Percentiles rank a stretch among this genome's conserved stretches.
Conservation (phyloP, 2,888 invertebrate species). For the Pseudeuparius sepicola region DNA sequence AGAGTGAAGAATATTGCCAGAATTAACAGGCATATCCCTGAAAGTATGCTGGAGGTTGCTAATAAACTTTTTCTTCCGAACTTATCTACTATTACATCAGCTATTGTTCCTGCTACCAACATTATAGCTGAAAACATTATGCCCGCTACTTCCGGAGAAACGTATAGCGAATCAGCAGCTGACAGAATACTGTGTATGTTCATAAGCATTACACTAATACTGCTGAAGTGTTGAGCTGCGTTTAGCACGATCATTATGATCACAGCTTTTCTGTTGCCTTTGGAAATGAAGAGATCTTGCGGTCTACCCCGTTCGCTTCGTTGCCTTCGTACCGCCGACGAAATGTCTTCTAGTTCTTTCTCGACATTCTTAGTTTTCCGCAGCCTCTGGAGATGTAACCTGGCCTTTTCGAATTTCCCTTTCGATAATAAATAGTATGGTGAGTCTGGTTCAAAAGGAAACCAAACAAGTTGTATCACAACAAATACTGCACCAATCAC, state of each 20-base stretch:
- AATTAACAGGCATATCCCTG: constrained; percentile 32
- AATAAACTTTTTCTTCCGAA: constrained; percentile 35
- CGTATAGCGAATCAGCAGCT: constrained; percentile 33
- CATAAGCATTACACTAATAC: constrained; percentile 38
- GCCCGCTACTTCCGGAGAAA: constrained; percentile 29
- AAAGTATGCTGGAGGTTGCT: constrained; percentile 32
- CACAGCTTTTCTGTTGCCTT: constrained; percentile 36
- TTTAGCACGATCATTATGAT: constrained; percentile 37
- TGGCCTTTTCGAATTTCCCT: constrained; percentile 33
- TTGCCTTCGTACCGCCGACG: constrained; percentile 33
- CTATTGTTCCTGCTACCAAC: constrained; percentile 32
- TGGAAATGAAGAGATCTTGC: constrained; percentile 33
- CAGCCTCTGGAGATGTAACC: constrained; percentile 30
- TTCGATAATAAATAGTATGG: constrained; percentile 36
- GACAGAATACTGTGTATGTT: constrained; percentile 35
- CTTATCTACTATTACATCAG: constrained; percentile 33
- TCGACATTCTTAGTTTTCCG: constrained; percentile 30
- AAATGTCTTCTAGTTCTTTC: constrained; percentile 35
- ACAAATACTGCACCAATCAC: constrained; percentile 31
- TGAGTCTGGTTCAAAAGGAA: constrained; percentile 33
- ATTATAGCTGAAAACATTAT: constrained; percentile 36
- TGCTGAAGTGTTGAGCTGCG: constrained; percentile 36
- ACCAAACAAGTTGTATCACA: constrained; percentile 31
- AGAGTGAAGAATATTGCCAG: constrained; percentile 35
- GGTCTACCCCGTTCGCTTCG: constrained; percentile 34